Percentiles rank a stretch among this genome's conserved stretches.
phyloP scores from a whole-genome alignment of 2,797 vertebrate species.

The Miichthys miiuy region DNA sequence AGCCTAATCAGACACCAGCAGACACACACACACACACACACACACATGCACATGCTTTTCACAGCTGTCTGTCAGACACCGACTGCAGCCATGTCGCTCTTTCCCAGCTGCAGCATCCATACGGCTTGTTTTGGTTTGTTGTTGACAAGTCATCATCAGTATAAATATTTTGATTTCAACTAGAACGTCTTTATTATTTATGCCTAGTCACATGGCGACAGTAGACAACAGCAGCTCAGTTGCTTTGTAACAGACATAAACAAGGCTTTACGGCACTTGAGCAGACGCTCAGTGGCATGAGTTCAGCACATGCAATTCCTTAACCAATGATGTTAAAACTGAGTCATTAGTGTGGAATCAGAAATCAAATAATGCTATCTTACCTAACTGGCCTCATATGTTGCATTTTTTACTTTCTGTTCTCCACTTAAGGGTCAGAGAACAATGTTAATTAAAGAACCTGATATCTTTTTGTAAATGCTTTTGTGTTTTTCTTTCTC shows the following conservation, averaged over 20 bases:
- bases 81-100: slow-evolving; percentile 46
- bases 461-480: slow-evolving; percentile 1
- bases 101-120: slow-evolving; percentile 50
- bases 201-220: slow-evolving; percentile 1
- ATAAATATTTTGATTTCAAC: slow-evolving; percentile 40
- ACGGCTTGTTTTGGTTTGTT: slow-evolving; percentile 34
- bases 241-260: slow-evolving; percentile 2
- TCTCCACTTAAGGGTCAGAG: slow-evolving; percentile 29
- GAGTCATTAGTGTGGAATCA: not conserved
- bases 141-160: slow-evolving; percentile 22
- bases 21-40: slow-evolving; percentile 19
- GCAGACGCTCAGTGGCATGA: not conserved
- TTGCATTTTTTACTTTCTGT: slow-evolving; percentile 5
- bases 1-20: slow-evolving; percentile 57
- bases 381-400: slow-evolving; percentile 26
- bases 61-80: slow-evolving; percentile 64
- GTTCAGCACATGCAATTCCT: slow-evolving; percentile 15
- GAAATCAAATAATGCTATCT: slow-evolving; percentile 30
- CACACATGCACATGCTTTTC: slow-evolving; percentile 28
- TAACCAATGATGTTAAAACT: not conserved
- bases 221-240: not conserved
- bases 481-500: slow-evolving; percentile 2
- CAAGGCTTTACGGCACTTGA: not conserved
- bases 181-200: slow-evolving; percentile 11
- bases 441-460: slow-evolving; percentile 36